These are phyloP conservation scores for Cataglyphis hispanica DNA, from an alignment of 1,140 invertebrate genomes.

Conservation along the genomic window DNA sequence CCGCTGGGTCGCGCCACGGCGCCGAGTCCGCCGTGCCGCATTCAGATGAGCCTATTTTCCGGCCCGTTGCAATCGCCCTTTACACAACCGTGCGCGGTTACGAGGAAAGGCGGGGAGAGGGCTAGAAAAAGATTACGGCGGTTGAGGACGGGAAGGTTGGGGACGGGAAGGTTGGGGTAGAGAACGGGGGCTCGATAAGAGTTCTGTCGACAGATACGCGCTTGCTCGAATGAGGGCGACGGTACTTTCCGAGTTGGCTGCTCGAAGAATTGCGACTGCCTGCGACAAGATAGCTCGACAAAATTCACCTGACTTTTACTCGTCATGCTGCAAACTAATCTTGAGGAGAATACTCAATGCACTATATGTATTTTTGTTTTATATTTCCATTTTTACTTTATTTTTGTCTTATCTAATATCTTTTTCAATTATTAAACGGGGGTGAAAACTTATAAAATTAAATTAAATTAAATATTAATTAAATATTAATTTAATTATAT, in stretches of 20 bases:
- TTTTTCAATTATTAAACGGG: not conserved
- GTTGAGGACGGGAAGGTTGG: not conserved
- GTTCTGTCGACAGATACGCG: constrained; percentile 53
- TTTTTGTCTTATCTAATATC: not conserved
- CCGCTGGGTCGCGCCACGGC: constrained; percentile 38
- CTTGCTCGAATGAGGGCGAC: constrained; percentile 47
- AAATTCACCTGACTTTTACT: constrained; percentile 47
- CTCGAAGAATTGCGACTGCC: constrained; percentile 34
- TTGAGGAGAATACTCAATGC: constrained; percentile 29
- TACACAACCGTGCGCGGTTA: constrained; percentile 70
- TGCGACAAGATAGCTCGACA: constrained; percentile 54
- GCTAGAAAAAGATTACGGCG: constrained; percentile 56
- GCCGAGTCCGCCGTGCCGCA: constrained; percentile 72
- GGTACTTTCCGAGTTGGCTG: constrained; percentile 1
- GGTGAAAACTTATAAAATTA: not conserved
- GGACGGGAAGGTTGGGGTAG: not conserved
- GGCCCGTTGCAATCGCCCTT: constrained; percentile 76
- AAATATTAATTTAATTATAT: too few relatives aligned
- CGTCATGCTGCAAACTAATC: constrained; percentile 41
- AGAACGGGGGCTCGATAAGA: constrained; percentile 41
- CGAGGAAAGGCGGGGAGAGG: constrained; percentile 48
- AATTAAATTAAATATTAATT: too few relatives aligned
- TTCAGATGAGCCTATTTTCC: constrained; percentile 83
- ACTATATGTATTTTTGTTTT: not conserved
- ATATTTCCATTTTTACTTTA: not conserved